Evolutionary conservation across 2,113 vertebrate genomes (phyloP), one percentile per base, ranked within the genome.

Genomic region (Labeo rohita): DNA sequence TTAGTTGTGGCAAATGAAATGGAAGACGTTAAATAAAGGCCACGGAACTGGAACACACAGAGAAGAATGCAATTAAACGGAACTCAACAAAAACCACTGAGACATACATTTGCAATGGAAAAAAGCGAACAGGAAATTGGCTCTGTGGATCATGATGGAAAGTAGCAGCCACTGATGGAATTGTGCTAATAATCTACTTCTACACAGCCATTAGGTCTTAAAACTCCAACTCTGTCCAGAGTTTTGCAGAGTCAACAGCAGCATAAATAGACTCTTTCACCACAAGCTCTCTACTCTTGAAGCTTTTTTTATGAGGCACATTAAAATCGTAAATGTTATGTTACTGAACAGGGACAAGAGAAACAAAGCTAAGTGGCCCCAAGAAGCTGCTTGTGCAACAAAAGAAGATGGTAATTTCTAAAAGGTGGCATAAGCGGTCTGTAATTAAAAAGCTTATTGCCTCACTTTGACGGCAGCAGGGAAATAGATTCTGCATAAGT

Each of bases 391-490:
- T 89, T 73, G 49, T 73, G 80, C 70, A 76, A 87, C 81, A 16
- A 87, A 87, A 85, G 15, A 18, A 73, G 70, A n/a, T 36, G 61
- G 89, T 84, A 73, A 87, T 86, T 87, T 89, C 75, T 83, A 39
- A 36, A 73, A 84, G 84, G 84, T 52, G 72, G 28, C 66, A 84
- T 66, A 83, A 84, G 82, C 50, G 61, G 34, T 79, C 65, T 65
- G 80, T 86, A 82, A 89, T 89, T 89, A 74, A 88, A 80, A 90
- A 83, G 77, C 85, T 70, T 68, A 76, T 84, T 75, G 84, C 83
- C 68, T 85, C 47, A 56, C 54, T 85, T 66, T 76, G 43, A 81
- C 39, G 28, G 68, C 81, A 39, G 70, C n/a, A 61, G 21, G 10
- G 36, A 70, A 63, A 65, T 47, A 84, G 72, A 74, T 43, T 84